These are phyloP conservation scores for Pantherophis vulpinus DNA, from an alignment of 2,797 vertebrate genomes.

Conservation along the genomic window DNA sequence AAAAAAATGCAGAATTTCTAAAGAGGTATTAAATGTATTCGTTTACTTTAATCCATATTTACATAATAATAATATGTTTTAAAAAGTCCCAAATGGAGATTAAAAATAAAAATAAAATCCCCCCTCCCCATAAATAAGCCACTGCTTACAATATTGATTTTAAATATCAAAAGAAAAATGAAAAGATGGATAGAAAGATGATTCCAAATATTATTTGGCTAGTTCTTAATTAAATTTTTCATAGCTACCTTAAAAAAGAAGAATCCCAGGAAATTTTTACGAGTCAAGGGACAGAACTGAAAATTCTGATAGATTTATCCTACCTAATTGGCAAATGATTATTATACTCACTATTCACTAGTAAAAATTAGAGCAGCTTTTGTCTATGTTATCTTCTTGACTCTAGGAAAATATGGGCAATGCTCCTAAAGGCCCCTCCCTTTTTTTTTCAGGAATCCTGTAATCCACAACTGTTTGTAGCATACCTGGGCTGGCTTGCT, in stretches of 20 bases:
- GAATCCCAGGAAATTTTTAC: not conserved
- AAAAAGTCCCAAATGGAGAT: not conserved
- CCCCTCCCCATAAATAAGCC: not conserved
- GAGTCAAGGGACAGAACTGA: accelerated
- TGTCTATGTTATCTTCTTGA: not conserved
- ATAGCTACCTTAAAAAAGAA: not conserved
- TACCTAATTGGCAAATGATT: conserved; percentile 6
- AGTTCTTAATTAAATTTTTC: not conserved
- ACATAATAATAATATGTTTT: not conserved
- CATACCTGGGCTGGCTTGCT: accelerated
- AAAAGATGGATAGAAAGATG: not conserved
- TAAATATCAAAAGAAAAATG: not conserved
- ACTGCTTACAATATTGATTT: not conserved
- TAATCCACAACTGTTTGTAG: conserved; percentile 5
- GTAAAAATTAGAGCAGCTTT: not conserved
- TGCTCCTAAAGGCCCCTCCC: not conserved
- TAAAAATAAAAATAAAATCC: not conserved
- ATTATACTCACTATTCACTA: conserved; percentile 4
- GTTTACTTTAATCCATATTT: not conserved
- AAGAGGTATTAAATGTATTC: not conserved
- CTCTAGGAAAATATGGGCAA: not conserved
- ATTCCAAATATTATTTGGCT: not conserved
- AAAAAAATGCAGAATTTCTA: not conserved
- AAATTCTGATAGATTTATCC: not conserved
- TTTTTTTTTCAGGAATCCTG: not conserved